A percentile compares a stretch with the other conserved stretches of the same genome.
Evolutionary conservation across 2,888 invertebrate genomes (phyloP).

Genomic region (Busseola fusca): DNA sequence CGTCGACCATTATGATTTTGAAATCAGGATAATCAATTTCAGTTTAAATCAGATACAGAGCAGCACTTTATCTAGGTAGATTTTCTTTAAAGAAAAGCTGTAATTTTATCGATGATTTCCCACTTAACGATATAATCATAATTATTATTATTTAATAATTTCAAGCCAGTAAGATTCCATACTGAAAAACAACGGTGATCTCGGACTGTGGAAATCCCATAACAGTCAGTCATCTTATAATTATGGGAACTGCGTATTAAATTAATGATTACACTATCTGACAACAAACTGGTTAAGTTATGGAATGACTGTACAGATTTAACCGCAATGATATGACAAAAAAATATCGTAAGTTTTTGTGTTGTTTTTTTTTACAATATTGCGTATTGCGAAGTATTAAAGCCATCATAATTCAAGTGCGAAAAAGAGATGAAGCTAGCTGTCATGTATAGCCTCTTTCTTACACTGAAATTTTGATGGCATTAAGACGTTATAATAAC

Average conservation of each 20-base stretch:
- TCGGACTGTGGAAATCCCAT: constrained; percentile 49
- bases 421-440: too few relatives aligned
- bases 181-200: constrained; percentile 19
- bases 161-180: constrained; percentile 30
- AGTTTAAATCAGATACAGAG: background rate
- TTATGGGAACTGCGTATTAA: constrained; percentile 32
- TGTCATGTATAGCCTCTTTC: too few relatives aligned
- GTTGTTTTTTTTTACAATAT: background rate
- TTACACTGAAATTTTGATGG: background rate
- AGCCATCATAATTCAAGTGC: too few relatives aligned
- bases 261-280: constrained; percentile 23
- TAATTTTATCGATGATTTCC: background rate
- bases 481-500: too few relatives aligned
- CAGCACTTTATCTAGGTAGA: background rate
- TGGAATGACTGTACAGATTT: constrained; percentile 2
- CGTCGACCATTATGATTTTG: too few relatives aligned
- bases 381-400: too few relatives aligned
- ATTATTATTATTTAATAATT: constrained; percentile 21
- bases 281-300: constrained; percentile 25
- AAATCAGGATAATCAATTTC: too few relatives aligned
- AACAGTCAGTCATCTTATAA: constrained; percentile 18
- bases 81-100: background rate
- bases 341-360: background rate
- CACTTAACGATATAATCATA: background rate
- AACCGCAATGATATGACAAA: constrained; percentile 9